Conservation (phyloP, 2,113 vertebrate genomes). For the Phaetusa simplex region DNA sequence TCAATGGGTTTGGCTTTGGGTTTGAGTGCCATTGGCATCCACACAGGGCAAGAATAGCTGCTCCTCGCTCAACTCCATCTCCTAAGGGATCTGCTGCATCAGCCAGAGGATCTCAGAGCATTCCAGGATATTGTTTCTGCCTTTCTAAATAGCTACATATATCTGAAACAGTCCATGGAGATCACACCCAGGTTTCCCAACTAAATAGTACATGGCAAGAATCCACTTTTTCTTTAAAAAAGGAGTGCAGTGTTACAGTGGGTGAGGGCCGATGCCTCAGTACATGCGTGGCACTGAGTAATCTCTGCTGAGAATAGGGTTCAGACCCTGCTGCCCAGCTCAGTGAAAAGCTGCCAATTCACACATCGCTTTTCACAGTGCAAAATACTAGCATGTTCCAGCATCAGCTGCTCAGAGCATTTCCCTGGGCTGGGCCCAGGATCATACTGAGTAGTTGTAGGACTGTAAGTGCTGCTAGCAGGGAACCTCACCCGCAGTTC, state of each 20-base stretch:
- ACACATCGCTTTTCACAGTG: background rate
- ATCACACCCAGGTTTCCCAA: background rate
- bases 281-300: background rate
- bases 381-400: background rate
- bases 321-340: background rate
- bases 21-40: background rate
- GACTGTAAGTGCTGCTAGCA: background rate
- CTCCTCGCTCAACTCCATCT: background rate
- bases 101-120: background rate
- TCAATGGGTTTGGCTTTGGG: background rate
- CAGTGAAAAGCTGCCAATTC: background rate
- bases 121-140: background rate
- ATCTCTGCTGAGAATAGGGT: background rate
- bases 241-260: background rate
- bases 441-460: background rate
- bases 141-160: background rate
- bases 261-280: background rate
- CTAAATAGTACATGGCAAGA: background rate
- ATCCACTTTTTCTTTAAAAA: background rate
- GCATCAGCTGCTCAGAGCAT: background rate
- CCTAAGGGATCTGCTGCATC: background rate
- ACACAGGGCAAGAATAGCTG: fast-evolving
- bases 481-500: background rate
- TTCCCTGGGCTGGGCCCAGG: background rate
- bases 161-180: background rate